Conservation (phyloP, 2,797 vertebrate species). For the Schizopygopsis malacanthus region DNA sequence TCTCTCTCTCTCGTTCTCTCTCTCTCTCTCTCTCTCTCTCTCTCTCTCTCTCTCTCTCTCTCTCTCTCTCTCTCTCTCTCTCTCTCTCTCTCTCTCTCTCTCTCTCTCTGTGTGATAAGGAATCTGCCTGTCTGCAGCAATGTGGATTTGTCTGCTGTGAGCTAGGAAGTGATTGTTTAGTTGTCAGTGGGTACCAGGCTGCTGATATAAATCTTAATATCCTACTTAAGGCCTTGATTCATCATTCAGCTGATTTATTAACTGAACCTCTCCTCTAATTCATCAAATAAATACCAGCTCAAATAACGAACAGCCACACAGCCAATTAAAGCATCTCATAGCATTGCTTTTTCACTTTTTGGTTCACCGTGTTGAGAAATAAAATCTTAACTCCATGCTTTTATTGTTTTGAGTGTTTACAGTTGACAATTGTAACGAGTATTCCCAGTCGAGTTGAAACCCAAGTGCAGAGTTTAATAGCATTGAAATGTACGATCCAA, state of each 20-base stretch:
- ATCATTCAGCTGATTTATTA: conserved; percentile 78
- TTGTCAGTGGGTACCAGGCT: conserved; percentile 69
- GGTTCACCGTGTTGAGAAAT: neutral
- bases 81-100: neutral
- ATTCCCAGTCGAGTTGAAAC: neutral
- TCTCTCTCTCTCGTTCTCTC: neutral
- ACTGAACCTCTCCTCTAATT: conserved; percentile 70
- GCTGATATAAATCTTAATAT: conserved; percentile 82
- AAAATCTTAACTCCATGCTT: neutral
- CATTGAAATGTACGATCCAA: neutral
- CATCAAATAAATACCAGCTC: conserved; percentile 75
- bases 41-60: neutral
- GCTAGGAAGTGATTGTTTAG: conserved; percentile 70
- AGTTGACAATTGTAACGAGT: neutral
- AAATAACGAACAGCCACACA: conserved; percentile 50
- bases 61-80: neutral
- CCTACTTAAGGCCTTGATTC: conserved; percentile 80
- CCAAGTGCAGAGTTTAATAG: neutral
- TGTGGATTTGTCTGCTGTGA: conserved; percentile 66
- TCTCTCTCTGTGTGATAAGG: conserved; percentile 58
- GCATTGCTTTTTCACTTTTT: neutral
- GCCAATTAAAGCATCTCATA: conserved; percentile 72
- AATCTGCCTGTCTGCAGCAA: conserved; percentile 58
- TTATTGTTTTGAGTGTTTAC: neutral
- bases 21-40: neutral